Base-by-base conservation (phyloP, 2,113 vertebrate genomes). In the Thunnus thynnus region DNA sequence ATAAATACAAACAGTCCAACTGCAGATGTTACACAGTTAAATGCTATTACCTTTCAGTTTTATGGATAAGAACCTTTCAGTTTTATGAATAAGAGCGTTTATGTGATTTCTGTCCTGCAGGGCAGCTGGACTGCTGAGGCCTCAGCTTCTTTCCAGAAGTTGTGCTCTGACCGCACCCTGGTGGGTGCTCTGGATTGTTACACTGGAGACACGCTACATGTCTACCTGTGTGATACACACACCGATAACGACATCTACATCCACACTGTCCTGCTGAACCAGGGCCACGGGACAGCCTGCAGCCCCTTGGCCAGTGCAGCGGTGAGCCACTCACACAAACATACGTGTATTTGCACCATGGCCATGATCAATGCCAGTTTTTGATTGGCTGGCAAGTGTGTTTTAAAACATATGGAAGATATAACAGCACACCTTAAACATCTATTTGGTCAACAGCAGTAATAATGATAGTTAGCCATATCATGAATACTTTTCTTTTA, bases 141-240 rank as follows among this genome's bases (percentile, higher is more conserved):
- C 51, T 80, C 91, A 36, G 87, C 91, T 17, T 89, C 89, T 9
- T 99, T 99, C 78, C 92, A 93, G 88, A 92, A 93, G 44, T 81
- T 97, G 44, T 98, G 97, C 89, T 86, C 41, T 17, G 88, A 95
- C 61, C 95, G 94, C 84, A 89, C 95, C 0, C 88, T 99, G 14
- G 97, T 99, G 76, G 98, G 96, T 0, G 88, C 96, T 0, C 90
- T 98, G 65, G 93, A 97, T 88, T 90, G 96, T 82, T 98, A 99
- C 36, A 88, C 91, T 7, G 85, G 95, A 2, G 96, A 95, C 11
- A 80, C 97, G 71, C 93, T 99, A 85, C 93, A 96, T 64, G 91
- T 99, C 57, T 97, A 96, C 81, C 92, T 99, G 72, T 99, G 97
- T 83, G 97, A 99, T 90, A 99, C 97, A 0, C 93, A 92, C 76